Evolutionary conservation across 2,888 invertebrate species (phyloP), one percentile per base, ranked within the genome.

Genomic region (Lymantria dispar): DNA sequence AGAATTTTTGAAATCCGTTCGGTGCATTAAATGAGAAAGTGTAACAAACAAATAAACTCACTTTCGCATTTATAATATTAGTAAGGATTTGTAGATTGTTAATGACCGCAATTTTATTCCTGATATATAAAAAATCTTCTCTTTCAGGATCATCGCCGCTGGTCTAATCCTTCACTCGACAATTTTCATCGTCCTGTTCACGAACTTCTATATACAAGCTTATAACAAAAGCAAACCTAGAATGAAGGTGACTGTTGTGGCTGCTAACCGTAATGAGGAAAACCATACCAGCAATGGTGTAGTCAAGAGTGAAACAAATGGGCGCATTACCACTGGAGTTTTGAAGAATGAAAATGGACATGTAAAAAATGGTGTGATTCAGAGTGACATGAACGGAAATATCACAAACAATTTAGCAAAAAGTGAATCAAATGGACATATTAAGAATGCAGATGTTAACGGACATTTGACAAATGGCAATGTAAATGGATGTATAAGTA

Each of bases 131-230:
- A 22, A 22, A 22, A 22, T 22, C 8, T 33, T 33, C 10, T 46
- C 5, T 76, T 79, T 11, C 78, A 92, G 92, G 60, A 71, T 96
- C 67, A 94, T 97, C 53, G 96, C 96, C 1, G 91, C 93, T 1
- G 93, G 96, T 14, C 90, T 97, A 62, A 94, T 95, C 47, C 90
- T 97, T 9, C 97, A 97, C 79, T 95, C 97, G 7, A 91, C 94
- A 36, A 96, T 98, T 73, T 98, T 98, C 93, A 97, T 98, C 85
- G 93, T 93, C 12, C 94, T 98, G 52, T 98, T 98, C 92, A 95
- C 95, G 72, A 95, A 98, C 87, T 98, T 98, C 93, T 98, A 98
- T 89, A 93, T 95, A 63, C 95, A 95, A 78, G 95, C 96, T 22
- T 98, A 98, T 90, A 93, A 92, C 65, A 76, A 78, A 43, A 72